Evolutionary conservation across 92 coral and sea anemone genomes (phyloP), one percentile per base, ranked within the genome.

Genomic region (Palythoa grandiflora): DNA sequence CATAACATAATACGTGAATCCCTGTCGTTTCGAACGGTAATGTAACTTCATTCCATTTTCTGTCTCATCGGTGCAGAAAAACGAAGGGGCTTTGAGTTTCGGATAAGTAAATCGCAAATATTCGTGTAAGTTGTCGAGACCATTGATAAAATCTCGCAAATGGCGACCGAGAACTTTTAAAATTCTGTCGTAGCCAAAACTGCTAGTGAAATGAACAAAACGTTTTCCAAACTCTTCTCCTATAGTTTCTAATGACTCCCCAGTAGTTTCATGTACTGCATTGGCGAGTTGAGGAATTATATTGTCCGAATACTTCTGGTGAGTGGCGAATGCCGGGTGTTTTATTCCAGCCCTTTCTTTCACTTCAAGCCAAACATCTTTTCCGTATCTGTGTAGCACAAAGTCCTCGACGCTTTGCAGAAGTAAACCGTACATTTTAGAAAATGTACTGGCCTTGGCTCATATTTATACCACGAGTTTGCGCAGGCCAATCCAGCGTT

Each of bases 111-210:
- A 95, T 3, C 98, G 92, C 77, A 95, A 53, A 72, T 91, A 95
- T 84, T 95, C 98, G 79, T 95, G 98, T 10, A 95, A 80, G 57
- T 95, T 95, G 47, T 95, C 98, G 76, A 95, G 87, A 10, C 98
- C 98, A 57, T 91, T 95, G 75, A 95, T 72, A 52, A 95, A 95
- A 80, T 95, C 98, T 15, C 98, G 91, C 93, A 95, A 93, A 51
- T 95, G 96, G 79, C 98, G 87, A 1, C 98, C 98, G 1, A 95
- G 89, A 5, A 95, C 96, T 40, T 94, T 91, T 13, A 95, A 77
- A 68, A 95, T 93, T 53, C 92, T 88, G 68, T 95, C 98, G 66
- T 95, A 95, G 38, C 98, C 98, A 79, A 88, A 93, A 40, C 91
- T 94, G 10, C 96, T 93, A n/a, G 93, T 95, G 51, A 93, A 95